Percentiles rank a stretch among this genome's conserved stretches.
phyloP scores from a whole-genome alignment of 35 echinoderm and acorn worm genomes.

The Diadema setosum region DNA sequence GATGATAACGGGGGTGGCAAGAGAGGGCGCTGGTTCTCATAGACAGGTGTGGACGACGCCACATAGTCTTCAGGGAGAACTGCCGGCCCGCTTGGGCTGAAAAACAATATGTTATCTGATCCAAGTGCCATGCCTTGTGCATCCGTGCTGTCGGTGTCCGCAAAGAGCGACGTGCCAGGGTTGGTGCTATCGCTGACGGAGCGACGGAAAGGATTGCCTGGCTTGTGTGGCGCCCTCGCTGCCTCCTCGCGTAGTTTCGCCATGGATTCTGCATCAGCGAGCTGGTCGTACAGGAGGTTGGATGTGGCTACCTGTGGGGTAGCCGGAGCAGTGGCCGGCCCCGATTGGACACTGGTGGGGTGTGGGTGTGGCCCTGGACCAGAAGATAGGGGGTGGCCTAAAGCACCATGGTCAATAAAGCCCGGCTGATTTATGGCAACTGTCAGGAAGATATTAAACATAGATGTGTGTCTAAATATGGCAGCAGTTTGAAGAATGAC shows the following conservation, averaged over 20 bases:
- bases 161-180: neutral
- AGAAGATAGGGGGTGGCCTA: neutral
- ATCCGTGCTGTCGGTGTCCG: neutral
- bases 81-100: neutral
- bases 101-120: neutral
- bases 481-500: neutral
- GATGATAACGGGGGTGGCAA: neutral
- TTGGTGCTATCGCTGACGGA: constrained; percentile 60
- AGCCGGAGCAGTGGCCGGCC: neutral
- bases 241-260: neutral
- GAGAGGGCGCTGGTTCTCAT: neutral
- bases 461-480: no score
- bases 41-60: neutral
- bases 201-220: constrained; percentile 73
- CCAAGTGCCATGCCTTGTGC: neutral
- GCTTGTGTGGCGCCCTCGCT: neutral
- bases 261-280: constrained; percentile 58
- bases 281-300: constrained; percentile 45
- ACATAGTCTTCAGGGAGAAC: neutral
- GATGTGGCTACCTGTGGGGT: neutral
- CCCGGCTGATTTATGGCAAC: neutral
- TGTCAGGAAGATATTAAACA: neutral
- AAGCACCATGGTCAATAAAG: neutral
- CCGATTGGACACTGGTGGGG: neutral
- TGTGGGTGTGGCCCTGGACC: neutral